Evolutionary conservation across 2,888 invertebrate species (phyloP), one percentile per base, ranked within the genome.

Genomic region (Drosophila greeni): DNA sequence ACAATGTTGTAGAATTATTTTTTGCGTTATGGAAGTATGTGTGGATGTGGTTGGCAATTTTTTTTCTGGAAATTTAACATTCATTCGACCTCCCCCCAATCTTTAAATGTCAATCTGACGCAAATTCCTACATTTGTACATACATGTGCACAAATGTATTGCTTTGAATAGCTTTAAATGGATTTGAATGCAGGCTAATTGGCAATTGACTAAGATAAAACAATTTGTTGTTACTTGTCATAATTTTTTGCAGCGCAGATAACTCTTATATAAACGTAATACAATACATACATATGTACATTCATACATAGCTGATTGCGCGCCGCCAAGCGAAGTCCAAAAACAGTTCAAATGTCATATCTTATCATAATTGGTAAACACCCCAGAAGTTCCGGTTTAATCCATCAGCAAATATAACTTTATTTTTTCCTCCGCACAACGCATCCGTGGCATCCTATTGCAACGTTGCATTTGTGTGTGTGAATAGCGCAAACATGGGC

Each of bases 1-100:
- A 16, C 9, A 26, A 12, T 12, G 23, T 6, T 18, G 11, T 36
- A 9, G 16, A 31, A 61, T 24, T 31, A 43, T 23, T 23, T 29
- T 29, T 45, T 31, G 23, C 29, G 29, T 18, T 61, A 37, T 59
- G 62, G 26, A 6, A 45, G 59, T 59, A 43, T 59, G 59, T 37
- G 64, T 60, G n/a, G 16, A 18, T 43, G 55, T 40, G 39, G 14
- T 24, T 53, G n/a, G 36, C 36, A 56, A 54, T 56, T 31, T 65
- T 48, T 40, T 40, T 26, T 54, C 68, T 67, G 68, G 67, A 69
- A 53, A 55, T 56, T 71, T 57, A 69, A 70, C 69, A 56, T 69
- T 69, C 69, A 69, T 57, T 57, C 53, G 69, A 70, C 69, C 69
- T 69, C 49, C 59, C 37, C 49, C 59, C 37, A 45, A 60, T 62